Conservation (phyloP, 92 coral and sea anemone genomes). For the Paramuricea clavata region DNA sequence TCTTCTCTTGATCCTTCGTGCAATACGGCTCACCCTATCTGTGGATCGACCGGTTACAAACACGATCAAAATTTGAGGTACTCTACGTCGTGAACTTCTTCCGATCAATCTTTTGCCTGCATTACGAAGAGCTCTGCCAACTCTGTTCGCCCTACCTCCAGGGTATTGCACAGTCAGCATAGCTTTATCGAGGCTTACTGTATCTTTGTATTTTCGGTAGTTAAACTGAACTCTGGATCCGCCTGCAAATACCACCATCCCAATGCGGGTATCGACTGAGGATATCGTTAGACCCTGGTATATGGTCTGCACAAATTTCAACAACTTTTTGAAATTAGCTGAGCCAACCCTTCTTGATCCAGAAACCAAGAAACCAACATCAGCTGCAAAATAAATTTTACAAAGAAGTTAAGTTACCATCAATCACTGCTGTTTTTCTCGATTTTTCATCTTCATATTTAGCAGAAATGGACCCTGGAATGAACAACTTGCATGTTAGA, state of each 20-base stretch:
- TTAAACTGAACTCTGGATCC: conserved; percentile 64
- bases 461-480: too few species aligned
- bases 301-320: conserved; percentile 66
- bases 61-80: conserved; percentile 14
- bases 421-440: background rate
- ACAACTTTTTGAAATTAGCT: conserved; percentile 67
- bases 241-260: conserved; percentile 66
- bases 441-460: too few species aligned
- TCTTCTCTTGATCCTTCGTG: background rate
- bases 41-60: conserved; percentile 5
- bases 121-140: conserved; percentile 71
- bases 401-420: background rate
- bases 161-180: conserved; percentile 33
- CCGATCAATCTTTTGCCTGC: conserved; percentile 52
- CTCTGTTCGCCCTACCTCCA: conserved; percentile 12
- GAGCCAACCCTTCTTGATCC: conserved; percentile 83
- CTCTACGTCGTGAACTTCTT: conserved; percentile 13
- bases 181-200: conserved; percentile 42
- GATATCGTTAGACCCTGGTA: conserved; percentile 55
- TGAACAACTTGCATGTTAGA: too few species aligned
- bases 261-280: conserved; percentile 64
- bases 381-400: conserved; percentile 23
- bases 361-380: conserved; percentile 83
- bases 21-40: background rate
- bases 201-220: conserved; percentile 53